A percentile compares a stretch with the other conserved stretches of the same genome.
Evolutionary conservation across 2,113 vertebrate genomes (phyloP).

Genomic region (Daubentonia madagascariensis): DNA sequence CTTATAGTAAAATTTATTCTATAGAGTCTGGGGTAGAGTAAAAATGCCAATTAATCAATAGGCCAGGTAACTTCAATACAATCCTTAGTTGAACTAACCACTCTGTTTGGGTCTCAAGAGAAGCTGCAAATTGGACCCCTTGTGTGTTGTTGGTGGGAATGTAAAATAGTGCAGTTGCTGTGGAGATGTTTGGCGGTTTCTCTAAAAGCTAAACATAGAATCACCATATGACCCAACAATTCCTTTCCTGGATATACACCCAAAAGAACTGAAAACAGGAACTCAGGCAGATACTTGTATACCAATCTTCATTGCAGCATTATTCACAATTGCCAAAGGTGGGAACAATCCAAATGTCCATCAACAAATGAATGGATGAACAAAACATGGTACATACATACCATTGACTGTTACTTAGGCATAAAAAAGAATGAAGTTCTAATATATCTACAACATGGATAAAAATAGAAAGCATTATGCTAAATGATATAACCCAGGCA

Average conservation of each 20-base stretch:
- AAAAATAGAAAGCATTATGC: not conserved
- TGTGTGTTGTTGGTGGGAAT: not conserved
- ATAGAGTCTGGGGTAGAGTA: not conserved
- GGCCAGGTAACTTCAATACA: not conserved
- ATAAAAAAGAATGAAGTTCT: not conserved
- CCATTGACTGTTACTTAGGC: not conserved
- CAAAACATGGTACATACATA: not conserved
- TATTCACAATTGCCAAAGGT: constrained; percentile 21
- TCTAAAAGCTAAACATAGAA: constrained; percentile 47
- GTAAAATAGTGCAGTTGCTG: not conserved
- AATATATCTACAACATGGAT: not conserved
- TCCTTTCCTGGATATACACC: constrained; percentile 34
- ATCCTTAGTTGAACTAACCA: not conserved
- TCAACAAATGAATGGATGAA: not conserved
- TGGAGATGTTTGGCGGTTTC: constrained; percentile 12
- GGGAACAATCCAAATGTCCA: not conserved
- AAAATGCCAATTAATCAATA: not conserved
- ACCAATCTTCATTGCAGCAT: not conserved
- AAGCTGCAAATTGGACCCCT: not conserved
- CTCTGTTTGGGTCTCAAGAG: not conserved
- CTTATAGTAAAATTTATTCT: not conserved
- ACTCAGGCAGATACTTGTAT: not conserved
- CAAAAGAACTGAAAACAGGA: not conserved
- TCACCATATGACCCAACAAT: constrained; percentile 28
- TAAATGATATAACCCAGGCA: not conserved